A percentile compares a stretch with the other conserved stretches of the same genome.
These are phyloP conservation scores for Trichomalopsis sarcophagae DNA, from an alignment of 1,140 invertebrate species.

Conservation along the genomic window DNA sequence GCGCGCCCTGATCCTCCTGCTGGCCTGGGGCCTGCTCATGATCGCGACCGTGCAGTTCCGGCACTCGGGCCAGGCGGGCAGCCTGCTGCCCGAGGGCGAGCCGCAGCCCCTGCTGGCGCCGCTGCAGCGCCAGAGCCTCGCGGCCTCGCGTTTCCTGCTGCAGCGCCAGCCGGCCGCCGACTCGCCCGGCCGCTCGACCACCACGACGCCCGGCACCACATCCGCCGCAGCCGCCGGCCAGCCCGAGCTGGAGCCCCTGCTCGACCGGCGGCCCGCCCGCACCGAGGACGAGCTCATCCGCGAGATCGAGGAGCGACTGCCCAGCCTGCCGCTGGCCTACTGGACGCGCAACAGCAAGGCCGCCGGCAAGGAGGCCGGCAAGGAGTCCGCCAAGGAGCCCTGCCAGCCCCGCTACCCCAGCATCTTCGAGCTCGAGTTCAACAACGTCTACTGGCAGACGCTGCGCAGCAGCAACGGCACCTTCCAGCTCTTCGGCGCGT, in stretches of 20 bases:
- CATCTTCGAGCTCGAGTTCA: constrained; percentile 92
- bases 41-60: constrained; percentile 72
- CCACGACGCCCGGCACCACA: constrained; percentile 35
- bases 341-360: constrained; percentile 88
- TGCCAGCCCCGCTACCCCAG: constrained; percentile 86
- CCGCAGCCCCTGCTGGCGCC: constrained; percentile 27
- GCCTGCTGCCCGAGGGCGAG: constrained; percentile 48
- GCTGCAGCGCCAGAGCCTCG: constrained; percentile 68
- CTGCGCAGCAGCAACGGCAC: constrained; percentile 87
- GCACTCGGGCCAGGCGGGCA: constrained; percentile 57
- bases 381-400: constrained; percentile 71
- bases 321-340: constrained; percentile 88
- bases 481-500: constrained; percentile 92
- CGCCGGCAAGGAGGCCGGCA: constrained; percentile 64
- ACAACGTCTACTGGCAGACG: constrained; percentile 94
- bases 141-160: constrained; percentile 67
- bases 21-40: constrained; percentile 74
- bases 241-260: constrained; percentile 72
- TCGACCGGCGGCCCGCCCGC: constrained; percentile 81
- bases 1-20: constrained; percentile 71
- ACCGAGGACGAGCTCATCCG: constrained; percentile 86
- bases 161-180: constrained; percentile 66
- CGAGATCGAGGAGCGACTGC: constrained; percentile 84
- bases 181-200: constrained; percentile 55
- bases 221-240: constrained; percentile 8